Evolutionary conservation across 2,797 vertebrate genomes (phyloP).

Genomic region (Gouania willdenowi): DNA sequence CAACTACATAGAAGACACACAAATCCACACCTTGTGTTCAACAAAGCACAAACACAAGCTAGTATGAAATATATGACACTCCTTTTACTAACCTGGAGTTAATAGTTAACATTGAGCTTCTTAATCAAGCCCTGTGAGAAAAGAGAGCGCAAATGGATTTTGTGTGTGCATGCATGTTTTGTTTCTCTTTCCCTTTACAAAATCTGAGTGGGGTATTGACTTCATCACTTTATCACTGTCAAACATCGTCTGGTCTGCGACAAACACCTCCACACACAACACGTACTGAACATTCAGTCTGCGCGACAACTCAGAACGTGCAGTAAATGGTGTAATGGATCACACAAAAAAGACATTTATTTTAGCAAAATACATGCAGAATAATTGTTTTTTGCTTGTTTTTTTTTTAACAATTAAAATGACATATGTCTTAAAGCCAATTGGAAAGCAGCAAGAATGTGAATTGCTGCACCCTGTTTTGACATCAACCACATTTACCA

Average conservation of each 20-base stretch:
- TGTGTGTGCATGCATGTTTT: neutral
- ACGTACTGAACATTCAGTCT: neutral
- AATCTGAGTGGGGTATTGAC: slow-evolving; percentile 3
- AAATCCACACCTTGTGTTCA: neutral
- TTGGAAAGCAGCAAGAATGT: slow-evolving; percentile 19
- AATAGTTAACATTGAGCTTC: slow-evolving; percentile 18
- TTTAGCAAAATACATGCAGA: too few relatives aligned
- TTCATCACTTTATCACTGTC: slow-evolving; percentile 18
- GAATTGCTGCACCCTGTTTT: slow-evolving; percentile 30
- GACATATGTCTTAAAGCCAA: neutral
- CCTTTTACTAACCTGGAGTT: slow-evolving; percentile 11
- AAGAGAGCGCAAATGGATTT: neutral
- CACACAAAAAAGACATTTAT: neutral
- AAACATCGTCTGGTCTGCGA: slow-evolving; percentile 16
- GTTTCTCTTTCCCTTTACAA: neutral
- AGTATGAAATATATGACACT: neutral
- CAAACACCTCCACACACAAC: slow-evolving; percentile 11
- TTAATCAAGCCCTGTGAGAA: slow-evolving; percentile 25
- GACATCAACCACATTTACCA: too few relatives aligned
- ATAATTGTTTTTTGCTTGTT: too few relatives aligned
- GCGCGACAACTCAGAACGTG: neutral
- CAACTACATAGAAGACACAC: neutral
- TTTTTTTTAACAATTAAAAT: too few relatives aligned
- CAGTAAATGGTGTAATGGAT: neutral
- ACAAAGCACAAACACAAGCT: slow-evolving; percentile 4